Evolutionary conservation across 2,888 invertebrate genomes (phyloP).

Genomic region (Odontothrips loti): DNA sequence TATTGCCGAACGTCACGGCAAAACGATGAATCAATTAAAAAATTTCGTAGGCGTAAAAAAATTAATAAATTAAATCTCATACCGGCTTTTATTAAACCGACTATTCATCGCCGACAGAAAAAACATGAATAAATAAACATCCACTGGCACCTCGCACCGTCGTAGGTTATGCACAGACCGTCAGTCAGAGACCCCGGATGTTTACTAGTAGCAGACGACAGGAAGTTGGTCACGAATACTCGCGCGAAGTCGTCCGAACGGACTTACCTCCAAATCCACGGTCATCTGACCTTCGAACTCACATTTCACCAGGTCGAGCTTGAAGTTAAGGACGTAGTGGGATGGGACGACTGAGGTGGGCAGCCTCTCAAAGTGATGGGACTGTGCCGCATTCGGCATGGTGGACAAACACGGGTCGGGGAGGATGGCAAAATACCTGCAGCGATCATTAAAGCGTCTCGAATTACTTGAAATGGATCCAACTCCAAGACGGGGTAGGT

Average conservation of each 20-base stretch:
- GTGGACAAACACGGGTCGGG: too few relatives aligned
- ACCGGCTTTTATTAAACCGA: not conserved
- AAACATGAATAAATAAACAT: not conserved
- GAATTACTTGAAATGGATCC: not conserved
- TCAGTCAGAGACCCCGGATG: not conserved
- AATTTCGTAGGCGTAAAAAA: not conserved
- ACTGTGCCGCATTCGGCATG: not conserved
- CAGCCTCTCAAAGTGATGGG: not conserved
- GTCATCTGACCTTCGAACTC: not conserved
- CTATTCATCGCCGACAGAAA: not conserved
- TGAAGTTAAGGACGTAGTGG: not conserved
- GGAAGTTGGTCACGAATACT: not conserved
- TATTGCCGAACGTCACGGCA: not conserved
- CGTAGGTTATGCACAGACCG: not conserved
- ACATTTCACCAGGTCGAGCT: not conserved
- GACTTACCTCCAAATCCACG: constrained; percentile 5
- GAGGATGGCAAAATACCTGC: not conserved
- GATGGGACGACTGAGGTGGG: not conserved
- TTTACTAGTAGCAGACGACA: not conserved
- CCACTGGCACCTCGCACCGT: not conserved
- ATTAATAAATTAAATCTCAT: not conserved
- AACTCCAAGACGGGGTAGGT: not conserved
- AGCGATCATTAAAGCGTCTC: not conserved
- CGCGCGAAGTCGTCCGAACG: not conserved
- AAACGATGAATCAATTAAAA: not conserved